Percentiles rank a stretch among this genome's conserved stretches.
Conservation (phyloP, 2,113 vertebrate species). For the Elephas maximus region DNA sequence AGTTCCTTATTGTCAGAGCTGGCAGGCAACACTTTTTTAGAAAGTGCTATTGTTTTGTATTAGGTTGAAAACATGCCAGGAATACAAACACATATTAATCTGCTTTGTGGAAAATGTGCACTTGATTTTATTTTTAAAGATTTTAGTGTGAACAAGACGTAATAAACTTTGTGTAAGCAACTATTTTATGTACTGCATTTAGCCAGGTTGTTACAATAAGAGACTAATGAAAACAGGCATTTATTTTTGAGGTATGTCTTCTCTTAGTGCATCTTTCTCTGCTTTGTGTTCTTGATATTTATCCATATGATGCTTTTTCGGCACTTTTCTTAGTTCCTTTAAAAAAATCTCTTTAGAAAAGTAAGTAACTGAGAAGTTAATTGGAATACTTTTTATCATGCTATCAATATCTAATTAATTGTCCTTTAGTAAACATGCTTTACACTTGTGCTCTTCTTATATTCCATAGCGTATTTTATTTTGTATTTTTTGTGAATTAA, state of each 20-base stretch:
- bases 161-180: not conserved
- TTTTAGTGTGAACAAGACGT: not conserved
- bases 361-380: not conserved
- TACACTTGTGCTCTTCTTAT: not conserved
- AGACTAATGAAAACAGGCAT: not conserved
- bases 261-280: not conserved
- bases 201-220: not conserved
- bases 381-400: constrained; percentile 49
- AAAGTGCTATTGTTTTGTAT: constrained; percentile 18
- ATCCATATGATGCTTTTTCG: constrained; percentile 12
- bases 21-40: not conserved
- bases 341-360: not conserved
- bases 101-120: constrained; percentile 26
- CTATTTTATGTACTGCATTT: not conserved
- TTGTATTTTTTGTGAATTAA: not conserved
- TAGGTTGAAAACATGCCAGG: not conserved
- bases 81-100: not conserved
- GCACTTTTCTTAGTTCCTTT: not conserved
- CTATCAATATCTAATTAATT: not conserved
- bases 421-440: not conserved
- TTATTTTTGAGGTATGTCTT: not conserved
- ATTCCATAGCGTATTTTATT: constrained; percentile 16
- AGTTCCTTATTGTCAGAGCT: constrained; percentile 53
- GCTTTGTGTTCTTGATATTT: constrained; percentile 15
- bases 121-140: not conserved